Conservation (phyloP, 2,113 vertebrate species). For the Micronycteris hirsuta region DNA sequence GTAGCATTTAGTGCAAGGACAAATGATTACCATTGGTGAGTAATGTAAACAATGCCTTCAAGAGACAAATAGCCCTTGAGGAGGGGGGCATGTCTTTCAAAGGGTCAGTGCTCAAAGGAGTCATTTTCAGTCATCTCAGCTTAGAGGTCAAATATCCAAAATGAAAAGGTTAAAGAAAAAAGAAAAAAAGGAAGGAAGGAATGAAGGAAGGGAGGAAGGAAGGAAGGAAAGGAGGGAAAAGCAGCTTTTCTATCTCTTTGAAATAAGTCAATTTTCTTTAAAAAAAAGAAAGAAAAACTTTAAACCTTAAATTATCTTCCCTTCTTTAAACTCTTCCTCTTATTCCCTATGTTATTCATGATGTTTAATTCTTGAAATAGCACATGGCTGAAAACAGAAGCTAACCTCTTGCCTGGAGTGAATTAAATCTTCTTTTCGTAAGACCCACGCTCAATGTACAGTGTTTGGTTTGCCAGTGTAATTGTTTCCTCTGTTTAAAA, state of each 20-base stretch:
- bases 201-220: neutral
- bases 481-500: slow-evolving; percentile 42
- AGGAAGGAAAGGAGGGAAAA: neutral
- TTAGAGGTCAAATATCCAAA: slow-evolving; percentile 65
- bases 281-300: neutral
- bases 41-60: slow-evolving; percentile 61
- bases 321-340: neutral
- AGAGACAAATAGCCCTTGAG: slow-evolving; percentile 64
- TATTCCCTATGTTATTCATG: slow-evolving; percentile 45
- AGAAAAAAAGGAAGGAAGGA: too few relatives aligned
- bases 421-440: slow-evolving; percentile 31
- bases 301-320: slow-evolving; percentile 41
- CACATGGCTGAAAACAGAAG: slow-evolving; percentile 20
- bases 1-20: slow-evolving; percentile 71
- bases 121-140: slow-evolving; percentile 37
- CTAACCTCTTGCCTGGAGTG: neutral
- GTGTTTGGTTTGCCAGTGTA: neutral
- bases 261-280: neutral
- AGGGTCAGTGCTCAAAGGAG: slow-evolving; percentile 53
- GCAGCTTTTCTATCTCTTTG: neutral
- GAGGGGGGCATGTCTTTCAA: slow-evolving; percentile 40
- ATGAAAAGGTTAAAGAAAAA: neutral
- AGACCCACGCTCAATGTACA: neutral
- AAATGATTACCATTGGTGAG: slow-evolving; percentile 70
- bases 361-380: neutral